A percentile compares a stretch with the other conserved stretches of the same genome.
phyloP scores from a whole-genome alignment of 2,888 invertebrate genomes.

The Caenorhabditis auriculariae region DNA sequence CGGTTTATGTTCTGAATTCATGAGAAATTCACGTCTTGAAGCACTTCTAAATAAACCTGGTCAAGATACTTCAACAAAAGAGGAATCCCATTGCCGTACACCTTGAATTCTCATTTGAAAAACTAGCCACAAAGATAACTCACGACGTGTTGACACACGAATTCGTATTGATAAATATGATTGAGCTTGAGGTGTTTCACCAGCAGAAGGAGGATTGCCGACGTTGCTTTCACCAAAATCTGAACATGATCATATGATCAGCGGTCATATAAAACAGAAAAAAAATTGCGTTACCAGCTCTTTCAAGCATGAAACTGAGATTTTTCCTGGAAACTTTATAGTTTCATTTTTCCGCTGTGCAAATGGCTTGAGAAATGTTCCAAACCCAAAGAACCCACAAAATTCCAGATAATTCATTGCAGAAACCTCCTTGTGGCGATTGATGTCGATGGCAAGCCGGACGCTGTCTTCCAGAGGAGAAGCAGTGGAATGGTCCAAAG shows the following conservation, averaged over 20 bases:
- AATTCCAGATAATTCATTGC: not conserved
- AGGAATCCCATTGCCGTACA: slow-evolving; percentile 98
- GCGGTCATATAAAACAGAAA: not conserved
- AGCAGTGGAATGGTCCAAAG: slow-evolving; percentile 45
- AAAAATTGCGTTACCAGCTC: no score
- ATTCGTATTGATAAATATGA: slow-evolving; percentile 98
- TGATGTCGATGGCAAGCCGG: slow-evolving; percentile 87
- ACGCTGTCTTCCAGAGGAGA: slow-evolving; percentile 56
- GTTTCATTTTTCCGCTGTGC: not conserved
- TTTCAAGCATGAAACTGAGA: no score
- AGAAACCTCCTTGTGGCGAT: slow-evolving; percentile 79
- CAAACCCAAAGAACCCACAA: not conserved
- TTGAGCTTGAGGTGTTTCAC: slow-evolving; percentile 95
- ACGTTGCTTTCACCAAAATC: slow-evolving; percentile 93
- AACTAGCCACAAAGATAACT: not conserved
- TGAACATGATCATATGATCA: slow-evolving; percentile 67
- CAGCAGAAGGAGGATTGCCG: slow-evolving; percentile 83
- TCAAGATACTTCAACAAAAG: slow-evolving; percentile 97
- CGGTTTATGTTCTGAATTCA: slow-evolving; percentile 32
- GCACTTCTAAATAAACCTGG: slow-evolving; percentile 69
- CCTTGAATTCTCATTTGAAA: slow-evolving; percentile 64
- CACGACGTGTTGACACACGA: slow-evolving; percentile 89
- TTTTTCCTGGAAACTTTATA: no score
- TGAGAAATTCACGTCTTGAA: not conserved
- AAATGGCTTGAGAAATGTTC: not conserved